Evolutionary conservation across 1,140 invertebrate species (phyloP).

Genomic region (Coelopa frigida): DNA sequence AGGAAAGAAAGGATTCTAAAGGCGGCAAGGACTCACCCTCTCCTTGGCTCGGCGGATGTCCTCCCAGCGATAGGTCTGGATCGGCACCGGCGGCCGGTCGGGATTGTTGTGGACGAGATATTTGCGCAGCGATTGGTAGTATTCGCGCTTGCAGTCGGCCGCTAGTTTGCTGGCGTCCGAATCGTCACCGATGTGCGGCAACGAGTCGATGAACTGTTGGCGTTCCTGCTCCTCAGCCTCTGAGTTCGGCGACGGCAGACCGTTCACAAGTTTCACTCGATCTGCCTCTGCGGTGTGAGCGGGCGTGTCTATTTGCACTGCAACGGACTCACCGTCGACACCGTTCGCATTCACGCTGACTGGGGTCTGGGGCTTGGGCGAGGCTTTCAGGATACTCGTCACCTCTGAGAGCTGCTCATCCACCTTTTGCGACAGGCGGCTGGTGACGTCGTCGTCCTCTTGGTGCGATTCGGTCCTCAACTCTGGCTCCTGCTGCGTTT

Average conservation of each 20-base stretch:
- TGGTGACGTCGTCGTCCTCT: constrained; percentile 19
- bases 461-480: constrained; percentile 18
- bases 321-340: too few species aligned
- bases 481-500: constrained; percentile 11
- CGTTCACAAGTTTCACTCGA: constrained; percentile 33
- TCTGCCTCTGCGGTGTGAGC: background rate
- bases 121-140: constrained; percentile 42
- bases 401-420: constrained; percentile 38
- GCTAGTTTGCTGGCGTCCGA: constrained; percentile 34
- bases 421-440: constrained; percentile 24
- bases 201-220: constrained; percentile 36
- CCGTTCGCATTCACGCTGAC: too few species aligned
- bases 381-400: constrained; percentile 33
- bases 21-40: constrained; percentile 31
- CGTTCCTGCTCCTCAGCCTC: constrained; percentile 34
- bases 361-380: background rate
- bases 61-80: constrained; percentile 66
- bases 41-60: constrained; percentile 53
- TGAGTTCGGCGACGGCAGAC: constrained; percentile 33
- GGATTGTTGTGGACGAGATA: constrained; percentile 30
- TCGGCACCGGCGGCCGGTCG: constrained; percentile 53
- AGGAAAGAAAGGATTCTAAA: background rate
- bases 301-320: too few species aligned
- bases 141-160: constrained; percentile 40
- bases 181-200: constrained; percentile 32